phyloP scores from a whole-genome alignment of 2,888 invertebrate species.

The Pachymerium ferrugineum region DNA sequence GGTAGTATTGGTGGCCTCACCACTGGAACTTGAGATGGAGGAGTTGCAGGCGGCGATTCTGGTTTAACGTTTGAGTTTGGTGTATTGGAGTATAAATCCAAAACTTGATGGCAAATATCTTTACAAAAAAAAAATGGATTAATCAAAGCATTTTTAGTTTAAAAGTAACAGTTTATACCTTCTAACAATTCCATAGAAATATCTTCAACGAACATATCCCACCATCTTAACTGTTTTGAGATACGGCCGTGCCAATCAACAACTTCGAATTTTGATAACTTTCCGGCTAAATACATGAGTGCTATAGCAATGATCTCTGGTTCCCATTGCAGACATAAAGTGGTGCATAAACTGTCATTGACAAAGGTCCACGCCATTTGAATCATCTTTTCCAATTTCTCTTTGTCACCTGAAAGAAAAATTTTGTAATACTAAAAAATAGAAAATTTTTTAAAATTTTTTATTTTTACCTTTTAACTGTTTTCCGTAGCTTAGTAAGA shows the following conservation, averaged over 20 bases:
- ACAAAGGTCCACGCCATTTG: conserved; percentile 99
- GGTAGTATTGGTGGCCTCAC: neutral
- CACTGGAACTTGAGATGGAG: conserved; percentile 5
- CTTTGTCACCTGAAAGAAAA: conserved; percentile 64
- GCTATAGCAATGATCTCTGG: conserved; percentile 98
- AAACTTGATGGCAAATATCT: conserved; percentile 89
- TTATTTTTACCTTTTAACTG: conserved; percentile 66
- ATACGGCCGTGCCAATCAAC: conserved; percentile 81
- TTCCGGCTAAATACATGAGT: conserved; percentile 92
- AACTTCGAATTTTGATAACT: conserved; percentile 91
- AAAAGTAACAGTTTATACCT: conserved; percentile 48
- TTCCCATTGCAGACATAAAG: conserved; percentile 95
- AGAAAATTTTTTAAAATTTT: neutral
- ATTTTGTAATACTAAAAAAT: neutral
- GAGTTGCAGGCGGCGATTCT: conserved; percentile 44
- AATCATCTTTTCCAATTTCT: conserved; percentile 91
- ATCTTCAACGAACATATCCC: conserved; percentile 96
- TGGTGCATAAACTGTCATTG: conserved; percentile 96
- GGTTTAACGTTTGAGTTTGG: conserved; percentile 53
- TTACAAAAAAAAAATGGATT: neutral
- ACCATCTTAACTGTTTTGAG: conserved; percentile 79
- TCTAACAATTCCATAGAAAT: conserved; percentile 90
- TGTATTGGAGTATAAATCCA: conserved; percentile 83
- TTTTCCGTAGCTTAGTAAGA: conserved; percentile 87
- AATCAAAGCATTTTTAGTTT: neutral